Conservation (phyloP, 2,888 invertebrate species). For the Chalcosyrphus nemorum region DNA sequence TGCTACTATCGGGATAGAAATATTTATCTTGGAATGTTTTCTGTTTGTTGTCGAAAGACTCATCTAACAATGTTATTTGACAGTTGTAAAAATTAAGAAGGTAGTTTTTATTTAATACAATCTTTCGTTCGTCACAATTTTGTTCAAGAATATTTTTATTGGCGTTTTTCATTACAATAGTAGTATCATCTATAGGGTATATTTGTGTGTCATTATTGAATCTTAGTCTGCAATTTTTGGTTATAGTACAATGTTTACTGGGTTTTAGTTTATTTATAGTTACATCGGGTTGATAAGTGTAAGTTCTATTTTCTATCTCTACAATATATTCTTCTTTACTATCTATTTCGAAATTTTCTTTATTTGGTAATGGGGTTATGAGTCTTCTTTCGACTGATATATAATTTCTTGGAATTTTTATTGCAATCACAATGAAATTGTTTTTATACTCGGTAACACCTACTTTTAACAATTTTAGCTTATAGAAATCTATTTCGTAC, state of each 20-base stretch:
- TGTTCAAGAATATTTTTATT: neutral
- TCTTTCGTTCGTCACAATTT: neutral
- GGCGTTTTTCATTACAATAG: neutral
- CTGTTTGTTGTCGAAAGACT: too few species aligned
- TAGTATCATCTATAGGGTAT: neutral
- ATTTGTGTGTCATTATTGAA: slow-evolving; percentile 34
- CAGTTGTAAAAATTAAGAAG: neutral
- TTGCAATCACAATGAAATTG: too few species aligned
- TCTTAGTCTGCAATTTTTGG: neutral
- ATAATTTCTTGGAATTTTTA: slow-evolving; percentile 19
- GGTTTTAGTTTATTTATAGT: slow-evolving; percentile 6
- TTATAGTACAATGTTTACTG: slow-evolving; percentile 32
- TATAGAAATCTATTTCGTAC: slow-evolving; percentile 33
- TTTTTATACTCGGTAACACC: neutral
- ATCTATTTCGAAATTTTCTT: too few species aligned
- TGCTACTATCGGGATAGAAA: neutral
- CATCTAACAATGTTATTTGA: neutral
- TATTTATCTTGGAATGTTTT: too few species aligned
- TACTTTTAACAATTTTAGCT: slow-evolving; percentile 32
- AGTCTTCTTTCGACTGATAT: slow-evolving; percentile 13
- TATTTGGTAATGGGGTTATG: slow-evolving; percentile 4
- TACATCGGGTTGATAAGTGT: slow-evolving; percentile 14
- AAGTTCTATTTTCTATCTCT: slow-evolving; percentile 9
- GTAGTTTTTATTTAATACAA: neutral
- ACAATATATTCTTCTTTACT: too few species aligned